These are phyloP conservation scores for Ennomos quercinarius DNA, from an alignment of 2,888 invertebrate species.

Conservation along the genomic window DNA sequence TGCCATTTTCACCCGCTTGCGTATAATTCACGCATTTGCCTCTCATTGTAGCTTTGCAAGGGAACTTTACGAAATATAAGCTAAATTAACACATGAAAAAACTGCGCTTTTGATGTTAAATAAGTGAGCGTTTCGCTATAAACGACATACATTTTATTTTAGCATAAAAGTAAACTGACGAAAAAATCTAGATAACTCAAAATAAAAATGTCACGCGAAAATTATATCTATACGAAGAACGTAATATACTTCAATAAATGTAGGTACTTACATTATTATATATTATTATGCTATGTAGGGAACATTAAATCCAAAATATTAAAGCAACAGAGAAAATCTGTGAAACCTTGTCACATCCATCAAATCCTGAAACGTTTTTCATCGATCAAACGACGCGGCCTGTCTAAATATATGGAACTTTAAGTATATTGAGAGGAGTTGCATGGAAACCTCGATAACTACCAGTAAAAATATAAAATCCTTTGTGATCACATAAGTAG, in stretches of 20 bases:
- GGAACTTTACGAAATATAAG: conserved; percentile 49
- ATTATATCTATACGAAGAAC: too few relatives aligned
- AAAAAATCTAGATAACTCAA: too few relatives aligned
- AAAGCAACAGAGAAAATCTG: conserved; percentile 29
- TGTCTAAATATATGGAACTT: conserved; percentile 2
- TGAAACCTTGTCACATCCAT: conserved; percentile 64
- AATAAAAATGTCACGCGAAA: too few relatives aligned
- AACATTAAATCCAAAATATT: not conserved
- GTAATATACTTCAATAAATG: too few relatives aligned
- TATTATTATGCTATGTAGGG: too few relatives aligned
- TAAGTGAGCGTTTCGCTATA: too few relatives aligned
- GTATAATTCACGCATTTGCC: conserved; percentile 68
- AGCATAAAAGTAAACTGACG: too few relatives aligned
- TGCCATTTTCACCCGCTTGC: conserved; percentile 61
- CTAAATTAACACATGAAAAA: conserved; percentile 34
- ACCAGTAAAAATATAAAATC: not conserved
- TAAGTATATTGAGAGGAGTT: not conserved
- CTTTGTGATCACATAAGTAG: too few relatives aligned
- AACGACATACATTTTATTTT: too few relatives aligned
- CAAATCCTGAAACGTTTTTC: conserved; percentile 62
- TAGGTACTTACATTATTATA: too few relatives aligned
- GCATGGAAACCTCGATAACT: not conserved
- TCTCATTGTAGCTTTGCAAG: conserved; percentile 48
- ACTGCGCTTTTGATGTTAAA: conserved; percentile 18
- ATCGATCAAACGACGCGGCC: conserved; percentile 51